Evolutionary conservation across 2,797 vertebrate species (phyloP).

Genomic region (Sylvia borin): DNA sequence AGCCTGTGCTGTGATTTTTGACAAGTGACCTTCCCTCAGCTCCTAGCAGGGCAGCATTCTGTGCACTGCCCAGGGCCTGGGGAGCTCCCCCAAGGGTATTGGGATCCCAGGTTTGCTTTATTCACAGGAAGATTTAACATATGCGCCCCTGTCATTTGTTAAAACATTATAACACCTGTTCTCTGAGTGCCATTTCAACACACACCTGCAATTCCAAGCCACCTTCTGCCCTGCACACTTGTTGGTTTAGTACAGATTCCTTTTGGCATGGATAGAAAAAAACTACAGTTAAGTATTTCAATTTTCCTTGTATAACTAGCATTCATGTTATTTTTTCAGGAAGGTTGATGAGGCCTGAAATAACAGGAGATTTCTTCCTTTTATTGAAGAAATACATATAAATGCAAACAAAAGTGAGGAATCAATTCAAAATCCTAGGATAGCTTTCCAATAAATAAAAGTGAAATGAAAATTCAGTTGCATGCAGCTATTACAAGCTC

Average conservation of each 20-base stretch:
- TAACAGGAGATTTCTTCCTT: conserved; percentile 1
- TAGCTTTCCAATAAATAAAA: conserved; percentile 37
- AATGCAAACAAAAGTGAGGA: conserved; percentile 47
- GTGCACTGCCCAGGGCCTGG: not conserved
- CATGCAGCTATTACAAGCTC: conserved; percentile 52
- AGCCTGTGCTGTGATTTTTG: no score
- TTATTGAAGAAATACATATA: conserved; percentile 21
- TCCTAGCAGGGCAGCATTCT: not conserved
- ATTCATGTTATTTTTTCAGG: not conserved
- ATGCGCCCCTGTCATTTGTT: not conserved
- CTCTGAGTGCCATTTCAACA: not conserved
- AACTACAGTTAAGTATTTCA: not conserved
- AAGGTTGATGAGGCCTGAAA: conserved; percentile 23
- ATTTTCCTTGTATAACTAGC: not conserved
- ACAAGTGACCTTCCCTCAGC: not conserved
- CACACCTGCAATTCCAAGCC: conserved; percentile 18
- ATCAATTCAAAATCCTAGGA: conserved; percentile 45
- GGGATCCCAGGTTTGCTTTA: not conserved
- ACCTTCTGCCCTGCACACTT: conserved; percentile 39
- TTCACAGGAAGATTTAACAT: not conserved
- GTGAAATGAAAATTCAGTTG: conserved; percentile 39
- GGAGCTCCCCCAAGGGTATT: not conserved
- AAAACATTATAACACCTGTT: not conserved
- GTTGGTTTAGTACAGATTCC: not conserved
- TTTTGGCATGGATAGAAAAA: not conserved